Evolutionary conservation across 2,888 invertebrate genomes (phyloP).

Genomic region (Diloba caeruleocephala): DNA sequence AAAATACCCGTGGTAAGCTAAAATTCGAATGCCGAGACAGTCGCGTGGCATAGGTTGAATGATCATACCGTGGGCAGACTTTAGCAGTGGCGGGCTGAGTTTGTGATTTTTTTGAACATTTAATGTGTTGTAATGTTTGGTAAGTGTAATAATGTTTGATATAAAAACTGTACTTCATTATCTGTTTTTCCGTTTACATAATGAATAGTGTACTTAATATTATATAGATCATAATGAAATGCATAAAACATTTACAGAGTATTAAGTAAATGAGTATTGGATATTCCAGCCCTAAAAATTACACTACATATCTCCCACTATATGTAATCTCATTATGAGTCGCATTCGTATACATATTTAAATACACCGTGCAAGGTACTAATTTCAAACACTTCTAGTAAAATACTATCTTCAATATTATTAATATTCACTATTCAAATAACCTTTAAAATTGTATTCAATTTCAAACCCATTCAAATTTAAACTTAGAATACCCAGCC

Average conservation of each 20-base stretch:
- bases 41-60: constrained; percentile 58
- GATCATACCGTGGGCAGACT: constrained; percentile 30
- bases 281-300: too few relatives aligned
- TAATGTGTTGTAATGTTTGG: constrained; percentile 7
- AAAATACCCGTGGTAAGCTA: constrained; percentile 72
- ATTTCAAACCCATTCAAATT: constrained; percentile 22
- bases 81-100: constrained; percentile 22
- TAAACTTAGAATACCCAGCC: neutral
- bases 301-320: too few relatives aligned
- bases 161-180: too few relatives aligned
- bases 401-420: too few relatives aligned
- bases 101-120: constrained; percentile 1
- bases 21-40: constrained; percentile 59
- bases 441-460: neutral
- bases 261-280: too few relatives aligned
- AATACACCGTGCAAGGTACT: too few relatives aligned
- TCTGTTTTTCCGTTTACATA: neutral
- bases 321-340: too few relatives aligned
- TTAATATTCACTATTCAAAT: too few relatives aligned
- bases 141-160: constrained; percentile 27
- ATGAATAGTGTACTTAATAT: neutral
- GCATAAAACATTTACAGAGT: too few relatives aligned
- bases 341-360: too few relatives aligned
- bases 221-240: too few relatives aligned
- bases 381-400: too few relatives aligned